Conservation (phyloP, 1,140 invertebrate genomes). For the Drosophila ohnishii region DNA sequence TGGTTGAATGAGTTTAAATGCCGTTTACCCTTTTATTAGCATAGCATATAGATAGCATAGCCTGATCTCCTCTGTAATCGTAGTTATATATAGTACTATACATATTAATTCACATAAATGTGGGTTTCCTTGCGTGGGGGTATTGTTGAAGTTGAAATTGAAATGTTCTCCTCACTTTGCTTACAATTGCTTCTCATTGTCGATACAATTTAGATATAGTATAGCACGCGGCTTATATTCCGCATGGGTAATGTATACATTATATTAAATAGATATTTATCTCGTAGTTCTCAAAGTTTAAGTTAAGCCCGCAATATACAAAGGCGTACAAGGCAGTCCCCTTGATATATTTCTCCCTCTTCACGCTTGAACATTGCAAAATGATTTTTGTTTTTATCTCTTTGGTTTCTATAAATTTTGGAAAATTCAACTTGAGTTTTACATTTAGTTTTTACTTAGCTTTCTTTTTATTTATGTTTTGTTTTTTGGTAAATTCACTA, state of each 20-base stretch:
- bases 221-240: slow-evolving; percentile 59
- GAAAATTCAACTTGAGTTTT: slow-evolving; percentile 56
- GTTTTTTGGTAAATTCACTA: slow-evolving; percentile 63
- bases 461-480: slow-evolving; percentile 35
- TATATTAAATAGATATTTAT: slow-evolving; percentile 59
- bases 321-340: slow-evolving; percentile 36
- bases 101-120: slow-evolving; percentile 37
- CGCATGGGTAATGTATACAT: slow-evolving; percentile 48
- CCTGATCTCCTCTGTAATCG: slow-evolving; percentile 50
- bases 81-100: slow-evolving; percentile 47
- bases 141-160: slow-evolving; percentile 66
- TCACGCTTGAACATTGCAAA: slow-evolving; percentile 42
- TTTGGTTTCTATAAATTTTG: slow-evolving; percentile 45
- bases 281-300: slow-evolving; percentile 52
- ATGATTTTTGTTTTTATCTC: slow-evolving; percentile 38
- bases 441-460: slow-evolving; percentile 22
- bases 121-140: slow-evolving; percentile 54
- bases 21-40: slow-evolving; percentile 77
- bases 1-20: slow-evolving; percentile 71
- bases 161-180: slow-evolving; percentile 65
- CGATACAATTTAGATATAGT: slow-evolving; percentile 68
- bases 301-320: slow-evolving; percentile 66
- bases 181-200: slow-evolving; percentile 79
- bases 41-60: slow-evolving; percentile 63
- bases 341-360: slow-evolving; percentile 20